A percentile compares a stretch with the other conserved stretches of the same genome.
These are phyloP conservation scores for Rhinophrynus dorsalis DNA, from an alignment of 2,797 vertebrate species.

Conservation along the genomic window DNA sequence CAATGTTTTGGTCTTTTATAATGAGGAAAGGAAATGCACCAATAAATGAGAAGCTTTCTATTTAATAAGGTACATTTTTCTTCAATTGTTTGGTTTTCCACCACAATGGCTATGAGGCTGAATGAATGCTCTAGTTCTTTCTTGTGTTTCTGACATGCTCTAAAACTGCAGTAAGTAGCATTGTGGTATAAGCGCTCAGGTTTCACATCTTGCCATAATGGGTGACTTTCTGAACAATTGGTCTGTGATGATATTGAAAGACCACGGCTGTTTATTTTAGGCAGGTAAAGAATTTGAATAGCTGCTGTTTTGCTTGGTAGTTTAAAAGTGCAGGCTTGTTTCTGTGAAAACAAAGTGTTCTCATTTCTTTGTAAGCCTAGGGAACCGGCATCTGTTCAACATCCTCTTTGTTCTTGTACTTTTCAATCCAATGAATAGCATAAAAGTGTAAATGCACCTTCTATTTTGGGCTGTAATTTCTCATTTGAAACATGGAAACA, in stretches of 20 bases:
- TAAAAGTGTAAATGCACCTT: constrained; percentile 29
- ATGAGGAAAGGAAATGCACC: neutral
- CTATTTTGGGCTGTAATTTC: constrained; percentile 14
- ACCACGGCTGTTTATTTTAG: constrained; percentile 32
- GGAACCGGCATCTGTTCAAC: constrained; percentile 15
- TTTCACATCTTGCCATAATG: constrained; percentile 35
- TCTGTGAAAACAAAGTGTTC: constrained; percentile 46
- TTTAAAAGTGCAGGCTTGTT: constrained; percentile 23
- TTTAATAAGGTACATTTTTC: neutral
- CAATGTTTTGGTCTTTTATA: neutral
- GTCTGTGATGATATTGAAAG: constrained; percentile 20
- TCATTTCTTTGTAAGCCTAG: constrained; percentile 23
- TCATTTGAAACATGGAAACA: constrained; percentile 8
- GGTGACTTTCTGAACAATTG: constrained; percentile 38
- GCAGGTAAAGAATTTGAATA: constrained; percentile 42
- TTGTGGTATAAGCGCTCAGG: constrained; percentile 8
- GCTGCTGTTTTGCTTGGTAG: constrained; percentile 33
- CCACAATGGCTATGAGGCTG: constrained; percentile 7
- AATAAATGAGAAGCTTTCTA: neutral
- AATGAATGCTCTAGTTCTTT: neutral
- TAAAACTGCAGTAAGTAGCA: constrained; percentile 1
- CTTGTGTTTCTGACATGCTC: constrained; percentile 16
- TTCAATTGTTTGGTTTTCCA: constrained; percentile 5
- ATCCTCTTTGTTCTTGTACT: constrained; percentile 31
- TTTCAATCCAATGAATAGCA: constrained; percentile 40